Percentiles rank a stretch among this genome's conserved stretches.
Conservation (phyloP, 2,113 vertebrate genomes). For the Camelus dromedarius region DNA sequence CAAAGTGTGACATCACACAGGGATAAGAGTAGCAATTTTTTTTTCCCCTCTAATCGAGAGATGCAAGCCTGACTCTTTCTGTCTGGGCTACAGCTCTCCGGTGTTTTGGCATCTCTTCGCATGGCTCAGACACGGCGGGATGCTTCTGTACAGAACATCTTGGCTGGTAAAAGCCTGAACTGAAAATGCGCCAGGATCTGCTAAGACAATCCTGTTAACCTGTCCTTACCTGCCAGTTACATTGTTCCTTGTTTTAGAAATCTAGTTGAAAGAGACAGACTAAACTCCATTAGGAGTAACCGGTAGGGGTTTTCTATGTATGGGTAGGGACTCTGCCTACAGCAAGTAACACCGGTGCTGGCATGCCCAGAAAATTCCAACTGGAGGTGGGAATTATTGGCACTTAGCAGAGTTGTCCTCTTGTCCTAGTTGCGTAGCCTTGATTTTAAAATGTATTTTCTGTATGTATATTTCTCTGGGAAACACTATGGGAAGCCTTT, state of each 20-base stretch:
- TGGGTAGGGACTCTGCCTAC: slow-evolving; percentile 50
- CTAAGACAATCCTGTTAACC: slow-evolving; percentile 51
- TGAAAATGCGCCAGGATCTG: slow-evolving; percentile 39
- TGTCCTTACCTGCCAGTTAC: slow-evolving; percentile 63
- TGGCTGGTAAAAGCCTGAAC: not conserved
- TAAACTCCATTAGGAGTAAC: slow-evolving; percentile 43
- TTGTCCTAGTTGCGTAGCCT: slow-evolving; percentile 24
- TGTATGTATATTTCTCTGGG: not conserved
- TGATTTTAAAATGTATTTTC: slow-evolving; percentile 21
- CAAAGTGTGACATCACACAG: not conserved
- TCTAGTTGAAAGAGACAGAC: slow-evolving; percentile 6
- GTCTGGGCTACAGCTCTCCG: not conserved
- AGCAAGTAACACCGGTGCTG: slow-evolving; percentile 50
- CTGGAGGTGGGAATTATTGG: slow-evolving; percentile 30
- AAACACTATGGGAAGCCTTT: not conserved
- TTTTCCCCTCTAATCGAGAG: not conserved
- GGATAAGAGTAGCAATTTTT: not conserved
- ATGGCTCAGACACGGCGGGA: not conserved
- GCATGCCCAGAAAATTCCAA: slow-evolving; percentile 71
- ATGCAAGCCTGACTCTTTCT: not conserved
- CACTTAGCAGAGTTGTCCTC: slow-evolving; percentile 64
- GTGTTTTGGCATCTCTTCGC: not conserved
- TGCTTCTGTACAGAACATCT: not conserved
- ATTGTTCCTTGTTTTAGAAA: slow-evolving; percentile 66
- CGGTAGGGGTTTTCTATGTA: slow-evolving; percentile 41